Evolutionary conservation across 2,797 vertebrate species (phyloP), one percentile per base, ranked within the genome.

Genomic region (Myiotriccus ornatus): DNA sequence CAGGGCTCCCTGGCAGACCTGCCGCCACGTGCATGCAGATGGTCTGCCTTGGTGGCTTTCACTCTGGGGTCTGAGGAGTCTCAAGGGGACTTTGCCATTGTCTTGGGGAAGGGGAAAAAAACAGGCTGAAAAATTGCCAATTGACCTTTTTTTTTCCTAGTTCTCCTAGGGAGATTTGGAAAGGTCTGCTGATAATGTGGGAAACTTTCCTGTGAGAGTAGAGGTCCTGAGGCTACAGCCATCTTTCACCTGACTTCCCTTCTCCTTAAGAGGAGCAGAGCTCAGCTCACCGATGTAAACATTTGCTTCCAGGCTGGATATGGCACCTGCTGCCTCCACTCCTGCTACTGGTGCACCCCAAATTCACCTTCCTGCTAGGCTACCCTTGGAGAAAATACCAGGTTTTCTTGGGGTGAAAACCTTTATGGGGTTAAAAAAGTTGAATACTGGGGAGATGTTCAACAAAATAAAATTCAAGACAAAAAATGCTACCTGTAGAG

Each of bases 1-100:
- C 0, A 3, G 49, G 69, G 49, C 30, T 60, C 12, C 27, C 27
- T 43, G n/a, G 14, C 30, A 68, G 49, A 44, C 11, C 30, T 55
- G 19, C 27, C 20, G 7, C 28, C 23, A 3, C 0, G 0, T 3
- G 3, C 1, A 1, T 44, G 67, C 65, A 46, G 53, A 12, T 32
- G 59, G 23, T 39, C 41, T 83, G 30, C 12, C n/a, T 19, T 62
- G 34, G 23, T 64, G 55, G 41, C 56, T 84, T 17, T 41, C 43
- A 47, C 12, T 10, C 9, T 3, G 1, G 8, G 17, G 8, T 21
- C 69, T 56, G n/a, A 49, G 19, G 6, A 52, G 13, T 88, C 49
- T 82, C 30, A 28, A 41, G 47, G 56, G 35, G 16, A 35, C 37
- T 4, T 71, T 75, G 50, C 46, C 77, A 0, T 23, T 57, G 27